Evolutionary conservation across 2,797 vertebrate genomes (phyloP).

Genomic region (Limosa lapponica): DNA sequence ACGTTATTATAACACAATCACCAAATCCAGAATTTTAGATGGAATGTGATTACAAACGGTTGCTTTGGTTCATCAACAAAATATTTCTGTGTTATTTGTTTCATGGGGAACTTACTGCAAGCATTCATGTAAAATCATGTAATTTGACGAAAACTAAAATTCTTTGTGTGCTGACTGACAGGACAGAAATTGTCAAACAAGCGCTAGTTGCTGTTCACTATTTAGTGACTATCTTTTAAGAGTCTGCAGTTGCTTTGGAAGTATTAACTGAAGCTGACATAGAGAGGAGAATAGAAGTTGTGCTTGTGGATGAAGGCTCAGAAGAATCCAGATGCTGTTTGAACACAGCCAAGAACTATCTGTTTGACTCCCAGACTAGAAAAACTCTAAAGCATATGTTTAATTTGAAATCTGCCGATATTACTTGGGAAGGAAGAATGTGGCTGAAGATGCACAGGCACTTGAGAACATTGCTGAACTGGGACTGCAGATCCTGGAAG

Average conservation of each 20-base stretch:
- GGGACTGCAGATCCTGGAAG: not conserved
- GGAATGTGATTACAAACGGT: not conserved
- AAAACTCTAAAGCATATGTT: not conserved
- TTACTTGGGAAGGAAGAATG: not conserved
- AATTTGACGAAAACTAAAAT: not conserved
- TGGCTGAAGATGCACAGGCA: not conserved
- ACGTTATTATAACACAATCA: not conserved
- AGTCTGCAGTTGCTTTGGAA: not conserved
- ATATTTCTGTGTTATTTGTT: not conserved
- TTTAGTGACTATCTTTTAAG: not conserved
- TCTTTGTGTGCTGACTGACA: not conserved
- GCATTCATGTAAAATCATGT: not conserved
- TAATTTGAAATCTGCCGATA: not conserved
- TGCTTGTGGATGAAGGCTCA: not conserved
- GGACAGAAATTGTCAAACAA: not conserved
- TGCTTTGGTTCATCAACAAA: not conserved
- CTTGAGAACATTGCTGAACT: not conserved
- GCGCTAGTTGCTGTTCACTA: not conserved
- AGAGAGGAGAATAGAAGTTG: not conserved
- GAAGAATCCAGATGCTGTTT: not conserved
- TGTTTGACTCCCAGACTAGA: not conserved
- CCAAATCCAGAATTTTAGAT: not conserved
- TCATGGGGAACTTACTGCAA: not conserved
- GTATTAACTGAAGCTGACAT: not conserved
- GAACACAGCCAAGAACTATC: not conserved